These are phyloP conservation scores for Seira musarum DNA, from an alignment of 2,888 invertebrate genomes.

Conservation along the genomic window DNA sequence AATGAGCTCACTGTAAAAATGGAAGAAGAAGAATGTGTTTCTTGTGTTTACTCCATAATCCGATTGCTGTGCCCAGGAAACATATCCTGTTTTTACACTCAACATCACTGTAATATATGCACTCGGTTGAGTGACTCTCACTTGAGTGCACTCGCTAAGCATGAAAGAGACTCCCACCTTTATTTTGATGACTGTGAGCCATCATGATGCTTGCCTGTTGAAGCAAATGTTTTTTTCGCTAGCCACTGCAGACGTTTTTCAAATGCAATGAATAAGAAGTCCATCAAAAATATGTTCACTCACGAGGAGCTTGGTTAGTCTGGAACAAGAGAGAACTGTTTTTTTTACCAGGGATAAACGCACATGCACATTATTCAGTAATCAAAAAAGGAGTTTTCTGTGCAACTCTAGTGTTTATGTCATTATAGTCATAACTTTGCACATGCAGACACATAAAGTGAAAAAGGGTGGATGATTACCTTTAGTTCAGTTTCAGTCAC, in stretches of 20 bases:
- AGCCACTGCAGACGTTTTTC: conserved; percentile 5
- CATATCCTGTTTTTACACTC: conserved; percentile 51
- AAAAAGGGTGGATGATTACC: conserved; percentile 59
- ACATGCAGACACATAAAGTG: conserved; percentile 9
- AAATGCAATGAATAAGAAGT: conserved; percentile 16
- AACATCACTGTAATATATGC: conserved; percentile 32
- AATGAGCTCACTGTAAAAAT: conserved; percentile 11
- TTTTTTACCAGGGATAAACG: neutral
- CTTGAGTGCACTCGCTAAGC: conserved; percentile 39
- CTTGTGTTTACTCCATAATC: conserved; percentile 54
- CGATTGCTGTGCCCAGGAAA: conserved; percentile 53
- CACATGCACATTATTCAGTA: conserved; percentile 5
- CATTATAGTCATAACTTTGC: conserved; percentile 43
- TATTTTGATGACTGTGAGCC: neutral
- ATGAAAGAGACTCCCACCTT: conserved; percentile 49
- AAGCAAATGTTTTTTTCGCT: neutral
- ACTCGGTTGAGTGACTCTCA: conserved; percentile 52
- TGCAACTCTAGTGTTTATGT: conserved; percentile 44
- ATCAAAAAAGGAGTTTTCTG: neutral
- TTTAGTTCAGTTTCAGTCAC: conserved; percentile 20
- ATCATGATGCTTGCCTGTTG: neutral
- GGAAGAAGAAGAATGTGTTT: conserved; percentile 43
- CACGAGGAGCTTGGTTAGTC: neutral
- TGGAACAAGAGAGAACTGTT: neutral
- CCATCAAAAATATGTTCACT: conserved; percentile 35